These are phyloP conservation scores for Pachyramphus minor DNA, from an alignment of 2,113 vertebrate species.

Conservation along the genomic window DNA sequence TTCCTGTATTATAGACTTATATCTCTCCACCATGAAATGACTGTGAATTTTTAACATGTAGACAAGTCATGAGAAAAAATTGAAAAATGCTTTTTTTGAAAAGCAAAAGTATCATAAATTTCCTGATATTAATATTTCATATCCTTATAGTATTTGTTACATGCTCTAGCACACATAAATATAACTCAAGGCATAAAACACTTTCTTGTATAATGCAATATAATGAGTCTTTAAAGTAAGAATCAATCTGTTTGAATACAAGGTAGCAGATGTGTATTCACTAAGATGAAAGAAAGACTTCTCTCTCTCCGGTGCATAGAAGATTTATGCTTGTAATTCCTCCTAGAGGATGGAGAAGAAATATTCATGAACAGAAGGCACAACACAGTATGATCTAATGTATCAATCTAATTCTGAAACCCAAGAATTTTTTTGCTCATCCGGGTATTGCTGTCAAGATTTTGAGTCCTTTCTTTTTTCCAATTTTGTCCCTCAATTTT, in stretches of 20 bases:
- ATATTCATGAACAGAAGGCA: constrained; percentile 18
- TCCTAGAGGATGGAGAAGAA: neutral
- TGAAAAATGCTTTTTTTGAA: neutral
- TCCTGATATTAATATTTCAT: neutral
- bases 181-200: neutral
- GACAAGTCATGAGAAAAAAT: neutral
- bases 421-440: neutral
- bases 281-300: constrained; percentile 23
- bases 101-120: neutral
- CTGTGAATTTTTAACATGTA: neutral
- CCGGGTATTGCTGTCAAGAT: neutral
- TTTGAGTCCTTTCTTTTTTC: neutral
- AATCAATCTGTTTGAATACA: neutral
- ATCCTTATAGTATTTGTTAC: neutral
- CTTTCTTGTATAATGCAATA: neutral
- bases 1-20: neutral
- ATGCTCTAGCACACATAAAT: neutral
- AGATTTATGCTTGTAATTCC: constrained; percentile 27
- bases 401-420: neutral
- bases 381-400: neutral
- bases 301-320: neutral
- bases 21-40: neutral
- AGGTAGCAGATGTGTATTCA: constrained; percentile 25
- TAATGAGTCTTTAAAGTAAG: constrained; percentile 31
- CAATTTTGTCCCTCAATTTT: neutral